Evolutionary conservation across 2,113 vertebrate species (phyloP).

Genomic region (Cyprinodon variegatus): DNA sequence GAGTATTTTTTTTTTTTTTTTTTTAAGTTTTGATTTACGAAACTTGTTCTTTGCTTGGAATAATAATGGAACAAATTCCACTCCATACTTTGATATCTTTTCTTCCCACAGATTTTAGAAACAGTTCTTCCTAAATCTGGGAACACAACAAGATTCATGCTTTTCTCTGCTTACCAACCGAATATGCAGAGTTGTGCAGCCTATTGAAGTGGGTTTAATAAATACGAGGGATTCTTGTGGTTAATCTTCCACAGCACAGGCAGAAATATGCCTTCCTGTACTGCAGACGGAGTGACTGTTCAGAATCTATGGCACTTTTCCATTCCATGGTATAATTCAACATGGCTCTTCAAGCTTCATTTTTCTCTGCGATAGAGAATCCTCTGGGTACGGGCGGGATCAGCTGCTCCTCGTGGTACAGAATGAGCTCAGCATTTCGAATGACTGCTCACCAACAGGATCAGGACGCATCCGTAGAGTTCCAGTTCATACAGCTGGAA

Average conservation of each 20-base stretch:
- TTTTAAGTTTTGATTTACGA: too few species aligned
- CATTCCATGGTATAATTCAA: not conserved
- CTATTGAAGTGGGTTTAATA: not conserved
- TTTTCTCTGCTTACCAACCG: too few species aligned
- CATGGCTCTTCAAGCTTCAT: not conserved
- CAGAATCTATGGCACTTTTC: not conserved
- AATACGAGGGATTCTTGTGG: conserved; percentile 6
- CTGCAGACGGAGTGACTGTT: not conserved
- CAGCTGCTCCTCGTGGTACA: not conserved
- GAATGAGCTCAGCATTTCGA: not conserved
- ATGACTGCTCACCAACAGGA: too few species aligned
- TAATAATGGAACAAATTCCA: not conserved
- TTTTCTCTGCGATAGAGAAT: not conserved
- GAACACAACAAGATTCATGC: not conserved
- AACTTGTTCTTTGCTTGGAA: too few species aligned
- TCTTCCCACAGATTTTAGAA: not conserved
- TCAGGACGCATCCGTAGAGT: not conserved
- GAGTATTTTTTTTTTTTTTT: too few species aligned
- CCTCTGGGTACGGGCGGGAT: not conserved
- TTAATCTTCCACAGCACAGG: not conserved
- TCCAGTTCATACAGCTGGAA: not conserved
- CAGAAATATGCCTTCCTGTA: not conserved
- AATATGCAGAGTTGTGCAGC: not conserved
- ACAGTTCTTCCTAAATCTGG: conserved; percentile 5
- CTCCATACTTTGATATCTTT: conserved; percentile 21